Conservation (phyloP, 2,888 invertebrate species). For the Napeogenes inachia region DNA sequence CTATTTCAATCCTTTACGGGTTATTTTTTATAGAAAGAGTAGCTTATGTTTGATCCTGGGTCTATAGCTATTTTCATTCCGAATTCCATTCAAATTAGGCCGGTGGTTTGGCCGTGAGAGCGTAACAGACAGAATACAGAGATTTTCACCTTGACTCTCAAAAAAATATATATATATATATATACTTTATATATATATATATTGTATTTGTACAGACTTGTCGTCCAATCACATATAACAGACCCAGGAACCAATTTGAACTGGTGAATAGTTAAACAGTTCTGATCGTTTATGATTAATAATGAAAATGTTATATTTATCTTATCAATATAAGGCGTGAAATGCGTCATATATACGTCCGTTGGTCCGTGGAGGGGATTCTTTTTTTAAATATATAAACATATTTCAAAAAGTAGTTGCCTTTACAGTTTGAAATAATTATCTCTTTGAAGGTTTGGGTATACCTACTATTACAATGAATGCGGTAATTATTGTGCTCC, state of each 20-base stretch:
- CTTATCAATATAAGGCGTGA: slow-evolving; percentile 36
- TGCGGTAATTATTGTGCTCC: slow-evolving; percentile 36
- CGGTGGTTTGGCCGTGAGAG: no score
- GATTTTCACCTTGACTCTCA: not conserved
- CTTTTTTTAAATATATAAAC: slow-evolving; percentile 21
- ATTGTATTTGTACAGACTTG: not conserved
- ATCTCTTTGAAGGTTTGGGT: not conserved
- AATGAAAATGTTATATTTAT: slow-evolving; percentile 40
- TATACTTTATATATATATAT: not conserved
- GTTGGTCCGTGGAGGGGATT: slow-evolving; percentile 23
- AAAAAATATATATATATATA: not conserved
- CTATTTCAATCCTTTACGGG: no score
- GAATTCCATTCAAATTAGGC: no score
- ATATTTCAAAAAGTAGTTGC: not conserved
- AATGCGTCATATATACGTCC: slow-evolving; percentile 22
- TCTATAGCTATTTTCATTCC: no score
- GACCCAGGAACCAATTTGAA: not conserved
- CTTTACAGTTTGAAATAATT: not conserved
- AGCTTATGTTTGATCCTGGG: no score
- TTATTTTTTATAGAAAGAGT: no score
- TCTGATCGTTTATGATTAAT: slow-evolving; percentile 12
- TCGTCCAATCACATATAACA: not conserved
- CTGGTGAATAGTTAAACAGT: slow-evolving; percentile 3
- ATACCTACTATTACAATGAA: slow-evolving; percentile 17
- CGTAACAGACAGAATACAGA: no score